Base-by-base conservation (phyloP, 2,113 vertebrate species). In the Petroica traversi region DNA sequence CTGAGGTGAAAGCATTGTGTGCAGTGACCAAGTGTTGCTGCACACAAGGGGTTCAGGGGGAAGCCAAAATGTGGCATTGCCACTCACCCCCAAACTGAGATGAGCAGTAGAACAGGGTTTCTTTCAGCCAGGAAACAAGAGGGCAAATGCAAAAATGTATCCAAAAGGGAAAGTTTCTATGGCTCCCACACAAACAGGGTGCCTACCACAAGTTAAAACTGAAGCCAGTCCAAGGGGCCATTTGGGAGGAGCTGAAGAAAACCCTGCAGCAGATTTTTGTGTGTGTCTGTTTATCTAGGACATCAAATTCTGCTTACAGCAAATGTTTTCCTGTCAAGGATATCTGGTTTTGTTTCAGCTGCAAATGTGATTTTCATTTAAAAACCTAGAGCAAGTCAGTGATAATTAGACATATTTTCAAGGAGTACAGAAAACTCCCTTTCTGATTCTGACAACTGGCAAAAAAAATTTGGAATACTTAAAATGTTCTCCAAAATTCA, bases 101-200 rank as follows among this genome's bases (percentile, higher is more conserved):
- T 8, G 11, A 25, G 29, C 24, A 28, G 4, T 67, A 38, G 41
- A 38, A 83, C 51, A 41, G 19, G 2, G 11, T 20, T 87, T 77
- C 16, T 81, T 9, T 31, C 23, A 74, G 26, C 12, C 19, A 22
- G 43, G 46, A 74, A 71, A 51, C 19, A 73, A 64, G 24, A 20
- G 4, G 5, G 7, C 40, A 84, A 78, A 55, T 49, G 12, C 12
- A 78, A 89, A 89, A 75, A 34, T 19, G 0, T 46, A n/a, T 33
- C 19, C 5, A 41, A 64, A 85, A 58, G 9, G 36, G 10, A 43
- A 85, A 40, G 40, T 68, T 90, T 67, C 49, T 61, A 22, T 7
- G 19, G 24, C 11, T 76, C 4, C 5, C 22, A 11, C 4, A 4
- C 8, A n/a, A 17, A 36, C 14, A 0, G 0, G 6, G 14, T 72